Conservation (phyloP, 92 coral and sea anemone genomes). For the Zoanthus sansibaricus region DNA sequence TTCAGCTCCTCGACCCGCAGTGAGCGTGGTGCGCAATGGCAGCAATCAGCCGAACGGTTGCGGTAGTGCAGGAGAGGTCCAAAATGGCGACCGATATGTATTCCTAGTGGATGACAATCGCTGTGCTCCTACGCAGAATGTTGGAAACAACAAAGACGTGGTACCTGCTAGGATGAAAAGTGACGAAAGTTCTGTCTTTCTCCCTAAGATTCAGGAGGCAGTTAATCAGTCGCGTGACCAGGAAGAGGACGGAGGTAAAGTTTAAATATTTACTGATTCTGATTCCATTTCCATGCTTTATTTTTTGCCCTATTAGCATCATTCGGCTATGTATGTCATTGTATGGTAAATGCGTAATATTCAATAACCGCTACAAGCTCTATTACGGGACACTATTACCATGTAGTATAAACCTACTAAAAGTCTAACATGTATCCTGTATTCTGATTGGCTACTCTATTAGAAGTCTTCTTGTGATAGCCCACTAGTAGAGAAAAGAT, state of each 20-base stretch:
- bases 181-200: neutral
- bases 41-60: neutral
- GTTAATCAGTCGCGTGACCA: conserved; percentile 49
- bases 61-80: conserved; percentile 41
- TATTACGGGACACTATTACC: too few species aligned
- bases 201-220: conserved; percentile 37
- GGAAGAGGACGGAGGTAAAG: conserved; percentile 62
- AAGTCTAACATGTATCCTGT: too few species aligned
- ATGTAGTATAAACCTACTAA: too few species aligned
- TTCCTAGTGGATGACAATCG: conserved; percentile 94
- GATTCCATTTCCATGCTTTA: too few species aligned
- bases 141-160: conserved; percentile 41
- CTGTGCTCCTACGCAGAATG: conserved; percentile 53
- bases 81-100: conserved; percentile 83
- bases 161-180: conserved; percentile 1
- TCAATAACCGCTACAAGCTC: too few species aligned
- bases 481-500: too few species aligned
- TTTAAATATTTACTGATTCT: too few species aligned
- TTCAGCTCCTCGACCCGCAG: conserved; percentile 42
- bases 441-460: too few species aligned
- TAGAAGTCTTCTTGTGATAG: too few species aligned
- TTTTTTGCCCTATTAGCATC: too few species aligned
- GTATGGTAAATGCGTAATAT: too few species aligned
- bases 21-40: conserved; percentile 15
- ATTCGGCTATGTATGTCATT: too few species aligned